These are phyloP conservation scores for Manduca sexta DNA, from an alignment of 1,140 invertebrate species.

Conservation along the genomic window DNA sequence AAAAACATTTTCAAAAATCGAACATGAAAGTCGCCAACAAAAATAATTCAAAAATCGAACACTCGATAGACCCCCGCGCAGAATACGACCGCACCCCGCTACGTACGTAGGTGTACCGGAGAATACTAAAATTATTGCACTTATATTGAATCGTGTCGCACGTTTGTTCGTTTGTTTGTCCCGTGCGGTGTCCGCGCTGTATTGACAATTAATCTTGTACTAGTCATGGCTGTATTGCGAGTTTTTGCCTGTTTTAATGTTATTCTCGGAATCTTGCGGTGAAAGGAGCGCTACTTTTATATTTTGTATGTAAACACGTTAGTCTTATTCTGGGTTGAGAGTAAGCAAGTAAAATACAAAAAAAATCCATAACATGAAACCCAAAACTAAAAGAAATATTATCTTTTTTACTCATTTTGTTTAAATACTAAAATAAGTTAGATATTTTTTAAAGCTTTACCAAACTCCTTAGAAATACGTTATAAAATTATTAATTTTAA, in stretches of 20 bases:
- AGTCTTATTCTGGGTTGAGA: background rate
- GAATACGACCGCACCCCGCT: slow-evolving; percentile 13
- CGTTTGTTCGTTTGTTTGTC: slow-evolving; percentile 36
- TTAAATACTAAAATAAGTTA: too few relatives aligned
- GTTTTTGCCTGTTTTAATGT: too few relatives aligned
- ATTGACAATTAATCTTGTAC: slow-evolving; percentile 59
- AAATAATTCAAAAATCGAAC: background rate
- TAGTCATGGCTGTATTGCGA: background rate
- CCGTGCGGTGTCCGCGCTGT: slow-evolving; percentile 23
- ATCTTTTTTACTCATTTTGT: too few relatives aligned
- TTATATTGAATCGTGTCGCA: slow-evolving; percentile 53
- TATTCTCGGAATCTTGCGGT: too few relatives aligned
- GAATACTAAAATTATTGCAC: slow-evolving; percentile 58
- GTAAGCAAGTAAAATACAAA: background rate
- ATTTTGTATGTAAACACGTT: too few relatives aligned
- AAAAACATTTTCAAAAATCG: too few relatives aligned
- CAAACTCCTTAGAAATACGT: too few relatives aligned
- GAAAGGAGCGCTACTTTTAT: too few relatives aligned
- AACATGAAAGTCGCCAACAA: too few relatives aligned
- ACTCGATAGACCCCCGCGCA: background rate
- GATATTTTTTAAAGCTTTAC: too few relatives aligned
- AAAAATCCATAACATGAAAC: background rate
- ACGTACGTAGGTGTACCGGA: slow-evolving; percentile 57
- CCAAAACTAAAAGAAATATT: too few relatives aligned
- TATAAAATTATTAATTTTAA: too few relatives aligned